Evolutionary conservation across 2,888 invertebrate genomes (phyloP), one percentile per base, ranked within the genome.

Genomic region (Drosophila histrio): DNA sequence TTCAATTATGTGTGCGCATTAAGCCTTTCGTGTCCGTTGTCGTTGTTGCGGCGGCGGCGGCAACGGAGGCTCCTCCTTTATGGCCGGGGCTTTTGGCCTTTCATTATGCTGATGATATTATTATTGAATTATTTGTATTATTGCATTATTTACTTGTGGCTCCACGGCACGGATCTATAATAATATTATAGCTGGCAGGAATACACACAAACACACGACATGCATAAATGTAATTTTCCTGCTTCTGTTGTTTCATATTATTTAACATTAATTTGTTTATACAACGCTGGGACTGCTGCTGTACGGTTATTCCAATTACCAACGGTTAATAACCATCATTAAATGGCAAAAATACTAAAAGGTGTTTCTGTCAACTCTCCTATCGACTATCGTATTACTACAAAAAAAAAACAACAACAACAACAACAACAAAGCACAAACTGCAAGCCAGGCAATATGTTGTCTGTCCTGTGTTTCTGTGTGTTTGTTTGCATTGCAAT

Each of bases 91-190:
- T 60, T 43, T 49, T 53, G 52, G 44, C 60, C 78, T 72, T 76
- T 78, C 77, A 81, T 81, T 72, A 75, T 72, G 65, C 22, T 61
- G 62, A 61, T 62, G 65, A 69, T 59, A 80, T 85, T 71, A 67
- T 82, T 82, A 82, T 82, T 82, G 79, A 85, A 82, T 82, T 82
- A 85, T 82, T 85, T 82, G 77, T 79, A 66, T 83, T 77, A 83
- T 83, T 82, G 82, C 66, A 85, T 83, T 83, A 83, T 85, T 72
- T 67, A 70, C 61, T 74, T 67, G 74, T 61, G 57, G 62, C 39
- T 39, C 21, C 36, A 19, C 17, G 52, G 34, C 38, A 43, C 21
- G 52, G 43, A 64, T 19, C 52, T 57, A 41, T 64, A 72, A 76
- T 44, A 58, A 38, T 46, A 72, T 75, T 71, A 67, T 62, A 58